A percentile compares a stretch with the other conserved stretches of the same genome.
phyloP scores from a whole-genome alignment of 2,888 invertebrate species.

The Iselma pallidipennis region DNA sequence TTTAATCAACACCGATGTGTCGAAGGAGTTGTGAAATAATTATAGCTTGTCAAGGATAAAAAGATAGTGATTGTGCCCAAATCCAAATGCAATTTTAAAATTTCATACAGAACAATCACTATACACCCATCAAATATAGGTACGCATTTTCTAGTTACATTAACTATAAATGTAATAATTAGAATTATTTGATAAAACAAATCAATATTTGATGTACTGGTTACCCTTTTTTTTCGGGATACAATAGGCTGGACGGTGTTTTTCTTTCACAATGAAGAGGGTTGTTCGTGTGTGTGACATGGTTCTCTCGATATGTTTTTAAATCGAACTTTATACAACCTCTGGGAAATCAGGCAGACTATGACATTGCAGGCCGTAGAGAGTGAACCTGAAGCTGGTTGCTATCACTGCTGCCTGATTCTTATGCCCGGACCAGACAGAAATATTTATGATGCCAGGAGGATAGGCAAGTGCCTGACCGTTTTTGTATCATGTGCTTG shows the following conservation, averaged over 20 bases:
- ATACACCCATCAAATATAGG: no score
- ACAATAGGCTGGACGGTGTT: not conserved
- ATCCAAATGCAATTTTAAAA: constrained; percentile 25
- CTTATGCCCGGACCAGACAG: constrained; percentile 47
- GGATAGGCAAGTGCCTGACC: not conserved
- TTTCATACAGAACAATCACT: no score
- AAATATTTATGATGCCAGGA: constrained; percentile 47
- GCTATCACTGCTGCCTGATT: constrained; percentile 41
- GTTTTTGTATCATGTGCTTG: not conserved
- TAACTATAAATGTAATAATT: no score
- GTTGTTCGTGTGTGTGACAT: constrained; percentile 49
- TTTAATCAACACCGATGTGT: not conserved
- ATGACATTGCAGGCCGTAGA: constrained; percentile 46
- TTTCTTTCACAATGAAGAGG: constrained; percentile 18
- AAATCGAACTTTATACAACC: constrained; percentile 57
- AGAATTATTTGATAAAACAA: constrained; percentile 7
- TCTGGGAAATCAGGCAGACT: constrained; percentile 54
- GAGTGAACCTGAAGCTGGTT: constrained; percentile 21
- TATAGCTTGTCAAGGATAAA: constrained; percentile 40
- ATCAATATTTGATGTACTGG: not conserved
- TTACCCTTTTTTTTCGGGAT: not conserved
- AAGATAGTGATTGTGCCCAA: constrained; percentile 39
- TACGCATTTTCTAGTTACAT: no score
- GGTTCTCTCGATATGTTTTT: constrained; percentile 53
- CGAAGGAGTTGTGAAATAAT: constrained; percentile 34